Evolutionary conservation across 2,797 vertebrate genomes (phyloP).

Genomic region (Acridotheres tristis): DNA sequence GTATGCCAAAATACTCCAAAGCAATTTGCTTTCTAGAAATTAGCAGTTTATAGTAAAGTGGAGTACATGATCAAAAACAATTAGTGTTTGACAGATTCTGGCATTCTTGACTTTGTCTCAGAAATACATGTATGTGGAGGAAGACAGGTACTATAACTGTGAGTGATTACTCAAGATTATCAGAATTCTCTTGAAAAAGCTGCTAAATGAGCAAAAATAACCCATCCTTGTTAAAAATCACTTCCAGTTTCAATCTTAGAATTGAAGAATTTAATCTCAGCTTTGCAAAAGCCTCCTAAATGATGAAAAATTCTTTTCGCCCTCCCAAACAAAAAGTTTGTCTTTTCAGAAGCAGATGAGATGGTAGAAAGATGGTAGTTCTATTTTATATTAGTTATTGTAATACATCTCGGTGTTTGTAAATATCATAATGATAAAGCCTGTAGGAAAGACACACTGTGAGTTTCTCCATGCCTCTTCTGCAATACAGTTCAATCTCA

Average conservation of each 20-base stretch:
- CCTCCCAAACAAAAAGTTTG: neutral
- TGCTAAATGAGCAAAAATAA: constrained; percentile 22
- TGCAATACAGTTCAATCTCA: neutral
- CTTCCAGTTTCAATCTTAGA: neutral
- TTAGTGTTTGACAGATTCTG: neutral
- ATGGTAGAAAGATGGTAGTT: neutral
- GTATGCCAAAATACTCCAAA: neutral
- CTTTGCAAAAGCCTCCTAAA: constrained; percentile 4
- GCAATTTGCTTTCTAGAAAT: neutral
- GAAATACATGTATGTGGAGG: neutral
- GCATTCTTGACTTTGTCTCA: neutral
- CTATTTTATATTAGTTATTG: neutral
- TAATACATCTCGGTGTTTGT: neutral
- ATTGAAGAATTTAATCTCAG: neutral
- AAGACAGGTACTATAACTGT: neutral
- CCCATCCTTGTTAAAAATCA: neutral
- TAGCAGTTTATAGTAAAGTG: neutral
- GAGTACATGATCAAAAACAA: neutral
- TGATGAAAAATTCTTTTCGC: neutral
- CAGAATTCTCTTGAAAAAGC: constrained; percentile 14
- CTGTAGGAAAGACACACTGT: neutral
- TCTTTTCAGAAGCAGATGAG: neutral
- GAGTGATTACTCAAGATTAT: neutral
- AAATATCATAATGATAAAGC: neutral
- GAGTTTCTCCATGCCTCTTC: neutral